Base-by-base conservation (phyloP, 2,113 vertebrate species). In the Pyxicephalus adspersus region DNA sequence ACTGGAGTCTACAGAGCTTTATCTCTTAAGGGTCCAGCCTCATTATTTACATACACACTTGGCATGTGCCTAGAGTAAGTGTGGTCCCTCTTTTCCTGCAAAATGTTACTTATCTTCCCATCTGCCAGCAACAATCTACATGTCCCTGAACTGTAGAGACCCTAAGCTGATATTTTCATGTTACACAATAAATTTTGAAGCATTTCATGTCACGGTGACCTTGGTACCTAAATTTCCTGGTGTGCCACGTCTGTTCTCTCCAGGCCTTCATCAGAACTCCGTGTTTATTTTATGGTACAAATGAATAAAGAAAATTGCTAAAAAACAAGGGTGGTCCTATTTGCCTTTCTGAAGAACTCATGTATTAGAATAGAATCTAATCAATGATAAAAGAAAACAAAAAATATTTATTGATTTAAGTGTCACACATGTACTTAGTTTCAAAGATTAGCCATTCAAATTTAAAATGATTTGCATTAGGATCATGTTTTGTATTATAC, bases 1-100 rank as follows among this genome's bases (percentile, higher is more conserved):
- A 88, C 90, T 88, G 84, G 79, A 87, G 84, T 88, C 89, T 86
- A 72, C 74, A 81, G 74, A 2, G 84, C 28, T 76, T 71, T 84
- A 76, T 76, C 66, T 80, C 50, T 2, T 28, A 55, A 1, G 83
- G 84, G 87, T 84, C 81, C 83, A 87, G 89, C 87, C 86, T 85
- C 67, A 88, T 85, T 87, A 86, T 83, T 83, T 83, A 73, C 89
- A 86, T 92, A 93, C 90, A 88, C 92, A 92, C 91, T 89, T 80
- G 87, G 87, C 92, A 91, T 85, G 91, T 90, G 93, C 86, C 88
- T 87, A 86, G 87, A 85, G 86, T 90, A 92, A 91, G 93, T 94
- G 94, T 92, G 93, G 92, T 87, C 92, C 5, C 87, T 75, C 84
- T 84, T 45, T 86, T 18, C 82, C 76, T 18, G 83, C 74, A 34